Conservation (phyloP, 1,140 invertebrate species). For the Drosophila takahashii region DNA sequence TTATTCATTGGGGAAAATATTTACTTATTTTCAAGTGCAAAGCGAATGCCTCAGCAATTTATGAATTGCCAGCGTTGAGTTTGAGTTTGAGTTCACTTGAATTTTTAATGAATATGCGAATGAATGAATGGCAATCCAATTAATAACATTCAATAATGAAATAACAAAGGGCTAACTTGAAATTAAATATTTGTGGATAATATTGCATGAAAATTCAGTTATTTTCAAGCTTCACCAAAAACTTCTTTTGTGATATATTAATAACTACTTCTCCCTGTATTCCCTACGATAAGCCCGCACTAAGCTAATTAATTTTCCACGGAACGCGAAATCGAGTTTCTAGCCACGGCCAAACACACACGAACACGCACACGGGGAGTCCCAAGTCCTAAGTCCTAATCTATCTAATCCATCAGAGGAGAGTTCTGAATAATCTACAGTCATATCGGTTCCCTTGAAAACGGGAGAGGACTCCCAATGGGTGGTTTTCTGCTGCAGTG, state of each 20-base stretch:
- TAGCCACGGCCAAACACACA: conserved; percentile 24
- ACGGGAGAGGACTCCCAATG: neutral
- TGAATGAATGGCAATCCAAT: neutral
- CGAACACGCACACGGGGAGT: conserved; percentile 4
- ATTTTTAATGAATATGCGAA: neutral
- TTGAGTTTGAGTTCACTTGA: neutral
- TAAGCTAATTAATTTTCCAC: conserved; percentile 50
- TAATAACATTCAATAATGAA: neutral
- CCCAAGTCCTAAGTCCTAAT: conserved; percentile 22
- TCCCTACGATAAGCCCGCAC: conserved; percentile 22
- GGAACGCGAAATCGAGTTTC: conserved; percentile 21
- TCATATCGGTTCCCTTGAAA: conserved; percentile 24
- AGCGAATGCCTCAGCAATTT: neutral
- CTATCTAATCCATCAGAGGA: conserved; percentile 51
- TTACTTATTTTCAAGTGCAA: neutral
- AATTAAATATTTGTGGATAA: neutral
- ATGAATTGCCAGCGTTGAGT: neutral
- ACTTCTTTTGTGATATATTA: conserved; percentile 5
- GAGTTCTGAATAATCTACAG: conserved; percentile 42
- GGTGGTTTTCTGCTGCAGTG: neutral
- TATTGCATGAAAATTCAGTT: neutral
- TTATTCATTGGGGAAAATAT: conserved; percentile 3
- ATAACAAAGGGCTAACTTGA: neutral
- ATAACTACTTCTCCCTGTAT: neutral
- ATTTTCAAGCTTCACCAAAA: neutral